A percentile compares a stretch with the other conserved stretches of the same genome.
phyloP scores from a whole-genome alignment of 2,113 vertebrate species.

The Rissa tridactyla region DNA sequence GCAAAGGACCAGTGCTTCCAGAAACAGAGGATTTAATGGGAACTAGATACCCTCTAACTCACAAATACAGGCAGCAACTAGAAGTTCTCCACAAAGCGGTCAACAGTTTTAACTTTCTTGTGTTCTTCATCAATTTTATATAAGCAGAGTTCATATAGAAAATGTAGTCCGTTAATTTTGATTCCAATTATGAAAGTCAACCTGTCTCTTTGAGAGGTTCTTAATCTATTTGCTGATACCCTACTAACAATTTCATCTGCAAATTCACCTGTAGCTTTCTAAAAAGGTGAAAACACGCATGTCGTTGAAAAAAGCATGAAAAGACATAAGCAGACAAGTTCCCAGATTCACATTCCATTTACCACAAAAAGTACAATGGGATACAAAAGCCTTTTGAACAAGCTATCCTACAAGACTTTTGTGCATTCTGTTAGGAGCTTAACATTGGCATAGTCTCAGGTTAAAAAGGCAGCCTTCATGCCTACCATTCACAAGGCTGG shows the following conservation, averaged over 20 bases:
- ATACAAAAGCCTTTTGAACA: background rate
- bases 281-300: background rate
- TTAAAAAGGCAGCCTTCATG: background rate
- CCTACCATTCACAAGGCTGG: conserved; percentile 96
- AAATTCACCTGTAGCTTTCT: background rate
- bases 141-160: background rate
- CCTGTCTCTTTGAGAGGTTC: background rate
- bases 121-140: background rate
- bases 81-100: background rate
- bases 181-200: background rate
- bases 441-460: background rate
- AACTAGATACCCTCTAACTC: background rate
- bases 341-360: background rate
- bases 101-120: background rate
- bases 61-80: background rate
- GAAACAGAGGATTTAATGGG: background rate
- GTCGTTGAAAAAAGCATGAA: background rate
- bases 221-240: background rate
- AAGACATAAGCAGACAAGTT: background rate
- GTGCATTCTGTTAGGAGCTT: background rate
- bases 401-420: background rate
- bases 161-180: background rate
- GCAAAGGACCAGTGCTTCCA: background rate
- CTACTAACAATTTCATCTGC: background rate
- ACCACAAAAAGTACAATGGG: background rate